These are phyloP conservation scores for Clarias laeviceps DNA, from an alignment of 2,797 vertebrate species.

Conservation along the genomic window DNA sequence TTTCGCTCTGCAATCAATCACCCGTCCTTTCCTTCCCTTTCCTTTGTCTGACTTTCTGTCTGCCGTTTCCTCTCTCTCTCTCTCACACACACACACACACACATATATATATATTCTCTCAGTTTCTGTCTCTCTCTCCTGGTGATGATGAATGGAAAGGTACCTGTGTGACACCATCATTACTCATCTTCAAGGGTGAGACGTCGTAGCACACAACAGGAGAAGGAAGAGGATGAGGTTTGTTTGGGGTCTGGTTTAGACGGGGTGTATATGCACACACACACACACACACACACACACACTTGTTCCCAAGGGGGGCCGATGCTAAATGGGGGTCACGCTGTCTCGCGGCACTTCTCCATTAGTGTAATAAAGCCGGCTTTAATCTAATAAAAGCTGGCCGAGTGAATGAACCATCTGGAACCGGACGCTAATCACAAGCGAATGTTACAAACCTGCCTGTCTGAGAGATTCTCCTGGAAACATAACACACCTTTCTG, in stretches of 20 bases:
- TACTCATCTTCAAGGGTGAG: constrained; percentile 77
- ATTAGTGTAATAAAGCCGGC: constrained; percentile 49
- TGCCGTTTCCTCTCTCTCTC: constrained; percentile 4
- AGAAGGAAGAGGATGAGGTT: constrained; percentile 38
- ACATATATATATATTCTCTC: neutral
- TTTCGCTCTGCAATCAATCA: constrained; percentile 73
- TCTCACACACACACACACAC: neutral
- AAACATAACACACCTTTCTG: neutral
- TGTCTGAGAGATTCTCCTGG: neutral
- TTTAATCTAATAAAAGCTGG: constrained; percentile 50
- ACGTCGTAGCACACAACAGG: constrained; percentile 64
- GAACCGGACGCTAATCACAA: constrained; percentile 7
- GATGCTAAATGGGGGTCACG: constrained; percentile 43
- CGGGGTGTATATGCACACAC: neutral
- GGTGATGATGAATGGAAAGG: constrained; percentile 80
- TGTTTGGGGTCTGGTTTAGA: constrained; percentile 34
- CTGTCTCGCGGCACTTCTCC: constrained; percentile 33
- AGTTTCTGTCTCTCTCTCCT: constrained; percentile 58
- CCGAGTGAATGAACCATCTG: constrained; percentile 8
- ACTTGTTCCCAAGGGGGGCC: neutral
- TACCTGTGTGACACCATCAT: constrained; percentile 76
- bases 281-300: constrained; percentile 23
- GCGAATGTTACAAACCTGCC: neutral
- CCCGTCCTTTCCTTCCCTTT: constrained; percentile 42
- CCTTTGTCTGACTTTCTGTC: constrained; percentile 21